Evolutionary conservation across 2,797 vertebrate genomes (phyloP).

Genomic region (Tragelaphus eurycerus): DNA sequence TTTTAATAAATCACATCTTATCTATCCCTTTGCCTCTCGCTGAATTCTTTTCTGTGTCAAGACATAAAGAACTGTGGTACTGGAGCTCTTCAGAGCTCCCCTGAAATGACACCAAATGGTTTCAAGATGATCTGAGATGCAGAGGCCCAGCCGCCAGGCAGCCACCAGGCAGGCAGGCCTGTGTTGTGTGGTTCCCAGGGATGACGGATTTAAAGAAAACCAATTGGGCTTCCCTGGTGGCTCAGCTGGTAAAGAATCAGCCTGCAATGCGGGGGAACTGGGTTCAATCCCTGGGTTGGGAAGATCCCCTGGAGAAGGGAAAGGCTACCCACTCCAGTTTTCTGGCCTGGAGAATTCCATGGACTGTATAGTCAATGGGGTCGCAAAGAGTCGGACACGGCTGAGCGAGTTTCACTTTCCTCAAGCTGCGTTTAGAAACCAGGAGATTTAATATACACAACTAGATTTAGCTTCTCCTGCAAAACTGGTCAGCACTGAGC

Average conservation of each 20-base stretch:
- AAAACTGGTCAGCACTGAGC: background rate
- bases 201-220: background rate
- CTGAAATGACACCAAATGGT: background rate
- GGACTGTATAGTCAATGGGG: background rate
- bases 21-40: background rate
- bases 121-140: background rate
- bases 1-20: background rate
- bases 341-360: background rate
- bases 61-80: background rate
- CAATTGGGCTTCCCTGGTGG: background rate
- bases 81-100: background rate
- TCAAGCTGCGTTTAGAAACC: background rate
- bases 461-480: background rate
- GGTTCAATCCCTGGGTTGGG: background rate
- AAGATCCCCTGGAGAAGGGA: background rate
- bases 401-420: background rate
- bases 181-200: background rate
- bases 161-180: background rate
- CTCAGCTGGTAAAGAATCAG: background rate
- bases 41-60: background rate
- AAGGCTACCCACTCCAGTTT: background rate
- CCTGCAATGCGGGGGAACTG: background rate
- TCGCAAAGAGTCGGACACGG: accelerated
- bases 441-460: background rate
- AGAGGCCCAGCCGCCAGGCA: background rate